Percentiles rank a stretch among this genome's conserved stretches.
These are phyloP conservation scores for Furcula furcula DNA, from an alignment of 2,888 invertebrate species.

Conservation along the genomic window DNA sequence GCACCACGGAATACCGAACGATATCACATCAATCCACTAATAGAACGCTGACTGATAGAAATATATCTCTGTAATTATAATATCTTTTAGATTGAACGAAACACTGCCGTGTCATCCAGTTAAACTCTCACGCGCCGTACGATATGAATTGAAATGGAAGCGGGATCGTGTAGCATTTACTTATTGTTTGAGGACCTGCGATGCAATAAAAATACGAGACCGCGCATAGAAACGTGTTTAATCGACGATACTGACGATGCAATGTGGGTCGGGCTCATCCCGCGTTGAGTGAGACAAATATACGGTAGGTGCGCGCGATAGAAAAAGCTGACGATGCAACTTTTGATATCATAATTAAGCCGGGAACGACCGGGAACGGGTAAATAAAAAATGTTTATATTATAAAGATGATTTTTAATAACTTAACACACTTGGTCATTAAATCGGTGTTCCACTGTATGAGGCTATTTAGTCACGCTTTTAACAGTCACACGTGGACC, in stretches of 20 bases:
- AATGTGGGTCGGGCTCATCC: constrained; percentile 49
- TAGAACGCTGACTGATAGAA: constrained; percentile 51
- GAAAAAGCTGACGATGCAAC: constrained; percentile 58
- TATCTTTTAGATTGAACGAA: constrained; percentile 42
- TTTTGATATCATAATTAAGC: constrained; percentile 79
- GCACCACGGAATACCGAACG: constrained; percentile 30
- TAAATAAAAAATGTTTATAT: constrained; percentile 71
- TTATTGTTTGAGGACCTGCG: constrained; percentile 31
- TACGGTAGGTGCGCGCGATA: constrained; percentile 41
- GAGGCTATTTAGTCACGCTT: constrained; percentile 41
- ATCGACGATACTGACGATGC: constrained; percentile 64
- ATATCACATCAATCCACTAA: constrained; percentile 30
- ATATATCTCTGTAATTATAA: constrained; percentile 47
- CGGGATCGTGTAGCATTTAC: constrained; percentile 48
- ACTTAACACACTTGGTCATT: constrained; percentile 59
- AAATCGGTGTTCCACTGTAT: constrained; percentile 47
- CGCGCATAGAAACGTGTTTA: constrained; percentile 79
- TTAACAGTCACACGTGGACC: constrained; percentile 29
- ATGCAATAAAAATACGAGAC: constrained; percentile 64
- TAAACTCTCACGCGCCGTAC: constrained; percentile 50
- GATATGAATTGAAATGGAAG: constrained; percentile 50
- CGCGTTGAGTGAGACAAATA: constrained; percentile 53
- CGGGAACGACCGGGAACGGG: constrained; percentile 44
- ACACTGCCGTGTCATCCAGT: constrained; percentile 59
- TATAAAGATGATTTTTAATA: constrained; percentile 64